Evolutionary conservation across 2,797 vertebrate genomes (phyloP).

Genomic region (Euphonia xanthogaster): DNA sequence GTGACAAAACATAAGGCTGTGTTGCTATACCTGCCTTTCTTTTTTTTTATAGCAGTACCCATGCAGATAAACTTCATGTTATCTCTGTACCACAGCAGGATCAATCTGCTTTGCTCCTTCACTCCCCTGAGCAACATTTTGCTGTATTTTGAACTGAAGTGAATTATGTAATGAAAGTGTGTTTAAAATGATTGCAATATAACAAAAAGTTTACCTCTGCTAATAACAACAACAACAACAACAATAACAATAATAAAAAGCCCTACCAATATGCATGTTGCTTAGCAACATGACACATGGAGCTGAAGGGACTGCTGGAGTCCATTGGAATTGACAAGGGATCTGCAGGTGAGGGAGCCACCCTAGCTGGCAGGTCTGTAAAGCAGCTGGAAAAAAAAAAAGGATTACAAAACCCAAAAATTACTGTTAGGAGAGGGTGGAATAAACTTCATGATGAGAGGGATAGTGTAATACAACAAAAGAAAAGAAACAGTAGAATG

Average conservation of each 20-base stretch:
- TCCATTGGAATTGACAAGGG: constrained; percentile 43
- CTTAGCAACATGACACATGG: constrained; percentile 67
- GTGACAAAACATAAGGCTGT: background rate
- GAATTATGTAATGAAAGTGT: constrained; percentile 43
- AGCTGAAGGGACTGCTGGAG: constrained; percentile 27
- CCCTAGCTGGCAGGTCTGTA: background rate
- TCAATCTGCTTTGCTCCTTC: constrained; percentile 38
- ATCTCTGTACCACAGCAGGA: constrained; percentile 42
- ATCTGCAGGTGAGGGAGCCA: background rate
- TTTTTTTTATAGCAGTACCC: background rate
- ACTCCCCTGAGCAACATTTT: background rate
- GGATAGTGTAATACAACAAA: background rate
- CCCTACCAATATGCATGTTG: constrained; percentile 55
- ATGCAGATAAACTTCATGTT: constrained; percentile 54
- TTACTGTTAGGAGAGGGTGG: background rate
- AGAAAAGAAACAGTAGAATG: background rate
- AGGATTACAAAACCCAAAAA: background rate
- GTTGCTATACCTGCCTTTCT: constrained; percentile 17
- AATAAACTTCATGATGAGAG: background rate
- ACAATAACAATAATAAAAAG: constrained; percentile 33
- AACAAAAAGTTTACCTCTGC: constrained; percentile 50
- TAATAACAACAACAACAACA: background rate
- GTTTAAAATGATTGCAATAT: constrained; percentile 6
- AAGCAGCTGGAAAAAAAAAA: background rate
- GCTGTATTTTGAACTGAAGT: constrained; percentile 33